phyloP scores from a whole-genome alignment of 2,797 vertebrate genomes.

The Macropus fuliginosus region DNA sequence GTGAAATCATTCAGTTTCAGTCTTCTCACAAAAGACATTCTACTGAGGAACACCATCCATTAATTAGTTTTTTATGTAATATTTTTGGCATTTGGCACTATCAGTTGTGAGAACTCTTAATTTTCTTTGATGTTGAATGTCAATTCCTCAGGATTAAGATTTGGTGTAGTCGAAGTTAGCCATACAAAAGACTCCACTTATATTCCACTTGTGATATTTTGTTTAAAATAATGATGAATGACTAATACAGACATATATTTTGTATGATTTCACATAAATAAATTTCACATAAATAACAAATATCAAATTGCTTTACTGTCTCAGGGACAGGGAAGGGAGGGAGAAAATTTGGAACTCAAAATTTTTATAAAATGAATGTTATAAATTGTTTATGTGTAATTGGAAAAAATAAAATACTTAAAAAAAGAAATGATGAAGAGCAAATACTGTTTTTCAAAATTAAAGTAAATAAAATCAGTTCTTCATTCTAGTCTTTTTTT shows the following conservation, averaged over 20 bases:
- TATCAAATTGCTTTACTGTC: too few species aligned
- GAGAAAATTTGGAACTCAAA: too few species aligned
- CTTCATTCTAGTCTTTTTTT: neutral
- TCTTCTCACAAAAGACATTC: neutral
- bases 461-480: neutral
- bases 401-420: neutral
- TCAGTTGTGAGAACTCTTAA: conserved; percentile 36
- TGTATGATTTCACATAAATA: neutral
- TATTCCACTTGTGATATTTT: neutral
- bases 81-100: conserved; percentile 16
- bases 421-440: neutral
- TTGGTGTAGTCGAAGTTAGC: neutral
- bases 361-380: too few species aligned
- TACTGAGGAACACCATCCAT: neutral
- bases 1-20: neutral
- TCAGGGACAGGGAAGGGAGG: too few species aligned
- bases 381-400: neutral
- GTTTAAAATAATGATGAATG: neutral
- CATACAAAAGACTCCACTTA: neutral
- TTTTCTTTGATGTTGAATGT: conserved; percentile 32
- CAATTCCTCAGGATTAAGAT: conserved; percentile 7
- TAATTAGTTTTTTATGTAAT: conserved; percentile 38
- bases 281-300: too few species aligned
- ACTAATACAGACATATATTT: neutral
- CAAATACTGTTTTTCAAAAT: neutral